These are phyloP conservation scores for Atractosteus spatula DNA, from an alignment of 2,113 vertebrate species.

Conservation along the genomic window DNA sequence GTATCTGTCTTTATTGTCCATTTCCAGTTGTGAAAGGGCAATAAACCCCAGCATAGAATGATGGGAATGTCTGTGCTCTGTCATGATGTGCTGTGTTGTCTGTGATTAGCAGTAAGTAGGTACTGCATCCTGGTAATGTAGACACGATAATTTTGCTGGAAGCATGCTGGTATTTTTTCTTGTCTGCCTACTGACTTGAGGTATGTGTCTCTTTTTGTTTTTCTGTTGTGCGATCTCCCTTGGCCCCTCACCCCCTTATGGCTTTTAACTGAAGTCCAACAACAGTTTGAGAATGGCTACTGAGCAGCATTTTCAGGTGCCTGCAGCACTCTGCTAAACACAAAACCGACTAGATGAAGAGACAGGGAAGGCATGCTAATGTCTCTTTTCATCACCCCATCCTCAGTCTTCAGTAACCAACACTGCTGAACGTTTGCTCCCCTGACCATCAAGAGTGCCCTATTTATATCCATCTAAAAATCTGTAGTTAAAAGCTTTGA, in stretches of 20 bases:
- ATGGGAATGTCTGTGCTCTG: slow-evolving; percentile 7
- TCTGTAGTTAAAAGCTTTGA: too few relatives aligned
- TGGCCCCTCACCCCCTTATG: slow-evolving; percentile 24
- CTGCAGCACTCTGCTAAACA: neutral
- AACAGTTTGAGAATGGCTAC: slow-evolving; percentile 75
- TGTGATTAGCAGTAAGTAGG: slow-evolving; percentile 21
- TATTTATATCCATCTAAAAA: neutral
- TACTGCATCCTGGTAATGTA: slow-evolving; percentile 12
- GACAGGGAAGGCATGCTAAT: neutral
- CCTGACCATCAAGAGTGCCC: neutral
- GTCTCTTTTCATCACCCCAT: slow-evolving; percentile 29
- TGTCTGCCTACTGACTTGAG: slow-evolving; percentile 40
- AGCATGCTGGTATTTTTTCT: slow-evolving; percentile 25
- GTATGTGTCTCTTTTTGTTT: slow-evolving; percentile 35
- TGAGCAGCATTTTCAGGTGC: slow-evolving; percentile 54
- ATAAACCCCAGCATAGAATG: slow-evolving; percentile 34
- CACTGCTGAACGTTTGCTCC: slow-evolving; percentile 18
- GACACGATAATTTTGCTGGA: slow-evolving; percentile 19
- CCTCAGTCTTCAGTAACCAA: slow-evolving; percentile 29
- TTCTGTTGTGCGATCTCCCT: slow-evolving; percentile 31
- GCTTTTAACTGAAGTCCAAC: slow-evolving; percentile 54
- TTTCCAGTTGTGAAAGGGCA: slow-evolving; percentile 40
- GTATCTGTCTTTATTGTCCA: slow-evolving; percentile 41
- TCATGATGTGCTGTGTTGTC: neutral
- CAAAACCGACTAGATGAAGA: neutral